Evolutionary conservation across 2,797 vertebrate genomes (phyloP).

Genomic region (Gadopsis marmoratus): DNA sequence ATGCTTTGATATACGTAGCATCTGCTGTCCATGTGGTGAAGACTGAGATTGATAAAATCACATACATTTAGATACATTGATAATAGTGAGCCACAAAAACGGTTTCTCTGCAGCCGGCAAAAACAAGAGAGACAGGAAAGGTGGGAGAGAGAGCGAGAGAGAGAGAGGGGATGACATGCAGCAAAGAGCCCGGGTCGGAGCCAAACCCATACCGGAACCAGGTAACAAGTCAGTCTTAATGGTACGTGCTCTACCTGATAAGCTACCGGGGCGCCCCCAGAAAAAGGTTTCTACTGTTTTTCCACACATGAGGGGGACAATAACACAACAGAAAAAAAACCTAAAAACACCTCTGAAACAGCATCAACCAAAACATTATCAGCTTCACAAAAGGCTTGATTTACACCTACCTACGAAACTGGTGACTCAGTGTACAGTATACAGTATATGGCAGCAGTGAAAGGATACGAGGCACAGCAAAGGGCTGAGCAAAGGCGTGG

Average conservation of each 20-base stretch:
- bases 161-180: too few relatives aligned
- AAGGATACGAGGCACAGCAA: slow-evolving; percentile 99
- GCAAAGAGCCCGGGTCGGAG: too few relatives aligned
- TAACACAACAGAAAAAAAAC: neutral
- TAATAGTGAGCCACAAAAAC: neutral
- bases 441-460: neutral
- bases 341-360: neutral
- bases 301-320: neutral
- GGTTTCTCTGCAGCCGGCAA: too few relatives aligned
- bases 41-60: neutral
- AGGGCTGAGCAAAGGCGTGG: slow-evolving; percentile 98
- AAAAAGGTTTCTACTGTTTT: neutral
- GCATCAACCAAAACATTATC: neutral
- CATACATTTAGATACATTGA: neutral
- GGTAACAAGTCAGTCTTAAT: too few relatives aligned
- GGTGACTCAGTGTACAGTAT: slow-evolving; percentile 8
- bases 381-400: neutral
- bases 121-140: too few relatives aligned
- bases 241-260: too few relatives aligned
- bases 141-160: too few relatives aligned
- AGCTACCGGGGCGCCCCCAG: neutral
- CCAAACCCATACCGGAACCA: too few relatives aligned
- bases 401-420: neutral
- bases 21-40: neutral
- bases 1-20: neutral